Evolutionary conservation across 2,797 vertebrate species (phyloP), one percentile per base, ranked within the genome.

Genomic region (Acestrorhynchus altus): DNA sequence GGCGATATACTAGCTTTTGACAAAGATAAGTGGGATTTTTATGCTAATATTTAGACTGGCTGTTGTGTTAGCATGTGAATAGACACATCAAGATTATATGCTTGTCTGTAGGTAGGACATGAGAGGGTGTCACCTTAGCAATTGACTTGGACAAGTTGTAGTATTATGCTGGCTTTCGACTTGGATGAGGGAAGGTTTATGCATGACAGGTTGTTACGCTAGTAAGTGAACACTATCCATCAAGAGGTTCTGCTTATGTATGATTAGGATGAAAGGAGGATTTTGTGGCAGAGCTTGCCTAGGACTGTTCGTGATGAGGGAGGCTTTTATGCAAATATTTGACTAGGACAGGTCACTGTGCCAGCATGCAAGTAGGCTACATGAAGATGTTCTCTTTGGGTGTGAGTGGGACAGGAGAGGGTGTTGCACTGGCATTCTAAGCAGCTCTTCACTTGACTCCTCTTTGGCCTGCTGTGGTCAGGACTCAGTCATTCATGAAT

Each of bases 401-500:
- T 57, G 22, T 56, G 54, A 15, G 1, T 26, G 4, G 0, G 51
- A 52, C 42, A 24, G 18, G 24, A 76, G 51, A 28, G 8, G 40
- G 16, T 1, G 0, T 1, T 49, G 13, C 18, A 49, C 28, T 22
- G 54, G 46, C 72, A 72, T 64, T 64, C 24, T 31, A 24, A 66
- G 39, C 22, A 31, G 56, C 26, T n/a, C 26, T 31, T 35, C 47
- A 46, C 51, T 44, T 9, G n/a, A 22, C 57, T 73, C 49, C 40
- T 46, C 10, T 52, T 56, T 10, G 20, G 12, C 26, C 20, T 39
- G 44, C 12, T 16, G 15, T 56, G 72, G 68, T 52, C 64, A 15
- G 44, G 67, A 76, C 44, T 64, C 77, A 79, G 71, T 74, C 78
- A 31, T 54, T 77, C 74, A 72, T 76, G 46, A 82, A 77, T 70